A percentile compares a stretch with the other conserved stretches of the same genome.
Conservation (phyloP, 2,888 invertebrate genomes). For the Cheilosia vulpina region DNA sequence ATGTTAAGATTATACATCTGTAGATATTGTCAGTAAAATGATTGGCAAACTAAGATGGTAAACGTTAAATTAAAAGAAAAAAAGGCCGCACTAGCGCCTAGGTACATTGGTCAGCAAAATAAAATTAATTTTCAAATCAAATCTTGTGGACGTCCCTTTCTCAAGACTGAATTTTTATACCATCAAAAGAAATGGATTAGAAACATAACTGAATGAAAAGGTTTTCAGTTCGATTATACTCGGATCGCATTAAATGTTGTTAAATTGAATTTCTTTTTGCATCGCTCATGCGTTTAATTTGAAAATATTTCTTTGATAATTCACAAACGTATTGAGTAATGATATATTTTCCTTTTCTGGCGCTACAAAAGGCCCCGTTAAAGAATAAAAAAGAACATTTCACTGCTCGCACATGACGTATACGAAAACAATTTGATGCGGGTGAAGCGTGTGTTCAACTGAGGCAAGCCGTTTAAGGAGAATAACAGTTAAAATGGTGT, state of each 20-base stretch:
- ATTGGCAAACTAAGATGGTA: no score
- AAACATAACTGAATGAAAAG: slow-evolving; percentile 27
- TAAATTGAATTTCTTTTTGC: slow-evolving; percentile 63
- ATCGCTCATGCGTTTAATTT: slow-evolving; percentile 65
- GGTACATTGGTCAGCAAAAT: slow-evolving; percentile 8
- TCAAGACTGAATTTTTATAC: not conserved
- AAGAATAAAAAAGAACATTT: not conserved
- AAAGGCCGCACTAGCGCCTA: not conserved
- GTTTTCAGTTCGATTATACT: slow-evolving; percentile 49
- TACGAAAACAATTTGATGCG: not conserved
- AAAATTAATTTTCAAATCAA: not conserved
- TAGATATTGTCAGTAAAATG: no score
- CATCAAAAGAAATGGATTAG: slow-evolving; percentile 33
- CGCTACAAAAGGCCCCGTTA: not conserved
- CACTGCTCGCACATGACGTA: not conserved
- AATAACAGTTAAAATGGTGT: slow-evolving; percentile 14
- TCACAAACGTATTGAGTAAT: slow-evolving; percentile 15
- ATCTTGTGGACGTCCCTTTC: not conserved
- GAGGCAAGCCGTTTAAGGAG: not conserved
- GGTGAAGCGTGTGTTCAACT: no score
- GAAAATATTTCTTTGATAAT: slow-evolving; percentile 70
- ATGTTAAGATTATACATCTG: no score
- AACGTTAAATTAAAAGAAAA: no score
- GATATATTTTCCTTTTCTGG: slow-evolving; percentile 3
- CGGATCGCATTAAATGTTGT: slow-evolving; percentile 43